Evolutionary conservation across 2,888 invertebrate species (phyloP).

Genomic region (Andrena praecox): DNA sequence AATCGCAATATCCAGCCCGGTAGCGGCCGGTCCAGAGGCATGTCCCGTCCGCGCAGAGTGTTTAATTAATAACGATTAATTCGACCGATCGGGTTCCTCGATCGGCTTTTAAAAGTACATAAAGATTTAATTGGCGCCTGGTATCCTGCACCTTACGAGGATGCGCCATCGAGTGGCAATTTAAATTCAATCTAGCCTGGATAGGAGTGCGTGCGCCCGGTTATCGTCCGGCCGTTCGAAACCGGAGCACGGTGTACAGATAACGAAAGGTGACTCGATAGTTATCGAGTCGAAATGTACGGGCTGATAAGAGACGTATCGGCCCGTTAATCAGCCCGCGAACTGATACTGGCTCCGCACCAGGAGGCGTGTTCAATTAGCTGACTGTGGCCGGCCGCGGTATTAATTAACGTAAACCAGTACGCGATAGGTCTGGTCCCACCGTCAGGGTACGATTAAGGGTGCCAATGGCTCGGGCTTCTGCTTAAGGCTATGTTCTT

Average conservation of each 20-base stretch:
- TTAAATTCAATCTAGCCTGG: constrained; percentile 43
- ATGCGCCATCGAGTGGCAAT: constrained; percentile 27
- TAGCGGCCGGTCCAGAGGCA: constrained; percentile 5
- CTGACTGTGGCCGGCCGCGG: constrained; percentile 17
- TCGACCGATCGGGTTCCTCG: constrained; percentile 20
- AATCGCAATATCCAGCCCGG: constrained; percentile 3
- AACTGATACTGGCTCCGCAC: constrained; percentile 20
- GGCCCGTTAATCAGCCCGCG: constrained; percentile 49
- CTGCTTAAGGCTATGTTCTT: not conserved
- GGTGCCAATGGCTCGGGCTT: too few species aligned
- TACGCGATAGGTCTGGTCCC: not conserved
- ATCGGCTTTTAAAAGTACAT: constrained; percentile 12
- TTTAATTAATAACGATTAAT: constrained; percentile 47
- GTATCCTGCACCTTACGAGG: not conserved
- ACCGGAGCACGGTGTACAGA: not conserved
- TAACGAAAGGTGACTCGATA: constrained; percentile 40
- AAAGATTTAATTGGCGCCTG: constrained; percentile 36
- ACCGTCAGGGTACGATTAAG: constrained; percentile 9
- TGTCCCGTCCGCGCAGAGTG: not conserved
- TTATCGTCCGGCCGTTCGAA: constrained; percentile 2
- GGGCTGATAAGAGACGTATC: constrained; percentile 47
- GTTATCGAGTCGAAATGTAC: constrained; percentile 45
- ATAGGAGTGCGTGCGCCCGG: not conserved
- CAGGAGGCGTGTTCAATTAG: constrained; percentile 56
- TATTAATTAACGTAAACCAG: constrained; percentile 58